phyloP scores from a whole-genome alignment of 2,113 vertebrate species.

The Lutjanus erythropterus region DNA sequence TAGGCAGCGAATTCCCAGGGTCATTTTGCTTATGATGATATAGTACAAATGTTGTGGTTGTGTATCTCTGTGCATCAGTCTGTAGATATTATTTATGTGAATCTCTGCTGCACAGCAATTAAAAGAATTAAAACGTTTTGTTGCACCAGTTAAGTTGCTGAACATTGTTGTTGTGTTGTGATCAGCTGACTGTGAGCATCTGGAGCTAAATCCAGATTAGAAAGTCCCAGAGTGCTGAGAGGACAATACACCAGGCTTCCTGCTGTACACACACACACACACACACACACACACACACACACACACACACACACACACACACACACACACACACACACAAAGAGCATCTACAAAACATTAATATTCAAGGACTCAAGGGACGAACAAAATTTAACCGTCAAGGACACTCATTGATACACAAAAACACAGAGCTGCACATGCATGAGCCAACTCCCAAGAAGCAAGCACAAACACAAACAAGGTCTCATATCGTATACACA shows the following conservation, averaged over 20 bases:
- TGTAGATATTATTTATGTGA: too few species aligned
- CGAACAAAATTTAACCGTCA: neutral
- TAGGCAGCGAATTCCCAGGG: too few species aligned
- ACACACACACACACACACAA: slow-evolving; percentile 23
- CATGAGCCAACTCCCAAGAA: neutral
- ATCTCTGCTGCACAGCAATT: too few species aligned
- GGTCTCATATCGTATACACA: neutral
- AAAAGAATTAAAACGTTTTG: too few species aligned
- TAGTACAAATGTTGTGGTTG: too few species aligned
- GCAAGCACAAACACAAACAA: neutral
- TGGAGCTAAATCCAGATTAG: slow-evolving; percentile 17
- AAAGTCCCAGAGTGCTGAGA: slow-evolving; percentile 6
- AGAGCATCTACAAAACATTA: neutral
- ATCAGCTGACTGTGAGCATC: neutral
- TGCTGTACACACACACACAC: neutral
- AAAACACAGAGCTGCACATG: neutral
- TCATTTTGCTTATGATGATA: too few species aligned
- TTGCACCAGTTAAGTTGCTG: too few species aligned
- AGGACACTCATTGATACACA: neutral
- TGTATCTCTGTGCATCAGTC: too few species aligned
- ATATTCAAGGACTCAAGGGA: neutral
- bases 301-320: slow-evolving; percentile 12
- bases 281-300: slow-evolving; percentile 36
- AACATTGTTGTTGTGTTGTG: too few species aligned
- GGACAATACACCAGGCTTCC: slow-evolving; percentile 24